Percentiles rank a stretch among this genome's conserved stretches.
Evolutionary conservation across 2,888 invertebrate species (phyloP).

Genomic region (Ischnus inquisitorius): DNA sequence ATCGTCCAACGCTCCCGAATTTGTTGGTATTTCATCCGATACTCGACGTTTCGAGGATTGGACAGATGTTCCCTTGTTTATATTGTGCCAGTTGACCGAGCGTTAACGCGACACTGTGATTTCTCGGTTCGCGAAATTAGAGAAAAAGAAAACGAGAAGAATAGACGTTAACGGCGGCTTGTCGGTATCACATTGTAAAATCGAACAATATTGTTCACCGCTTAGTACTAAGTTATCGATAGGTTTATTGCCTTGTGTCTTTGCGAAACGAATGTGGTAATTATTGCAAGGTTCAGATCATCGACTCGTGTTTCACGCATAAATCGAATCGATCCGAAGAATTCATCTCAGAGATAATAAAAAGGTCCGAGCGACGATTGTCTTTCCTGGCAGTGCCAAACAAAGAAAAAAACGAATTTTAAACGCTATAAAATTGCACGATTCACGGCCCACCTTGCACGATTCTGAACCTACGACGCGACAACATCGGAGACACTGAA

Average conservation of each 20-base stretch:
- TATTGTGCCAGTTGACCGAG: neutral
- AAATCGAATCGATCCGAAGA: neutral
- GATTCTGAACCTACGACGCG: neutral
- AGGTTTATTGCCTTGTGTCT: constrained; percentile 23
- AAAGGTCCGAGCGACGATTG: neutral
- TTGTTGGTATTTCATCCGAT: neutral
- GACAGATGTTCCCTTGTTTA: neutral
- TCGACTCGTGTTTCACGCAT: neutral
- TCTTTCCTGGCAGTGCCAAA: constrained; percentile 12
- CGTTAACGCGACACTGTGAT: neutral
- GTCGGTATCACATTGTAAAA: neutral
- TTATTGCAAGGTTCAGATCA: neutral
- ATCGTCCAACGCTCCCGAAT: neutral
- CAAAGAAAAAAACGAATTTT: neutral
- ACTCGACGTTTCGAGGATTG: neutral
- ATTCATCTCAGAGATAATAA: neutral
- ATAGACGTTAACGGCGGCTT: neutral
- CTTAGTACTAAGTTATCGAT: constrained; percentile 20
- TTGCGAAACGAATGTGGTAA: constrained; percentile 8
- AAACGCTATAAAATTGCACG: neutral
- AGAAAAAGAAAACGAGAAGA: neutral
- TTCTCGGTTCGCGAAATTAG: neutral
- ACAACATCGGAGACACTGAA: neutral
- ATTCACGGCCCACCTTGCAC: neutral
- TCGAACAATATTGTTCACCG: constrained; percentile 1